Conservation (phyloP, 2,797 vertebrate genomes). For the Rhinatrema bivittatum region DNA sequence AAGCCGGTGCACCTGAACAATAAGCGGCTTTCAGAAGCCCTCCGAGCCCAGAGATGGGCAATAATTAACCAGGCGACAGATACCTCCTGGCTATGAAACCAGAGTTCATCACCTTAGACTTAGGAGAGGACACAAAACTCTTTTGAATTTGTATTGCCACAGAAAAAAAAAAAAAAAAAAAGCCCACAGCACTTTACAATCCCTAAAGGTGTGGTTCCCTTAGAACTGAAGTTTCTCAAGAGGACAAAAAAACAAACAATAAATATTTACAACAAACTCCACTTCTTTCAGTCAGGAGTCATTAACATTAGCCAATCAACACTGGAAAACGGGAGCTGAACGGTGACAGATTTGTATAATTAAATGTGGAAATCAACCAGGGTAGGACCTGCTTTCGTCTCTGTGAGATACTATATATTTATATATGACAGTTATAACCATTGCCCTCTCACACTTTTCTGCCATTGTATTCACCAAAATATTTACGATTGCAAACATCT, state of each 20-base stretch:
- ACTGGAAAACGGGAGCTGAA: neutral
- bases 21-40: neutral
- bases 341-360: constrained; percentile 25
- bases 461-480: too few species aligned
- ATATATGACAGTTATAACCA: too few species aligned
- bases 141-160: neutral
- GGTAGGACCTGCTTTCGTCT: constrained; percentile 10
- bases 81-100: neutral
- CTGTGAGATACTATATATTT: neutral
- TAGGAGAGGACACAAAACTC: neutral
- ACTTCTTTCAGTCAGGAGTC: constrained; percentile 20
- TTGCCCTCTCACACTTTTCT: too few species aligned
- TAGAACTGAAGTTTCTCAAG: neutral
- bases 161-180: neutral
- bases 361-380: constrained; percentile 23
- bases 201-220: neutral
- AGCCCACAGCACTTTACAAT: neutral
- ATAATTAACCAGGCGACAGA: neutral
- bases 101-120: neutral
- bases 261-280: constrained; percentile 31
- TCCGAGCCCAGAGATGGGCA: neutral
- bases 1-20: neutral
- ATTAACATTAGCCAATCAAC: constrained; percentile 30
- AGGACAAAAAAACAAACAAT: constrained; percentile 19
- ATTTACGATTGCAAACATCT: too few species aligned